phyloP scores from a whole-genome alignment of 1,140 invertebrate genomes.

The Bacillus rossius region DNA sequence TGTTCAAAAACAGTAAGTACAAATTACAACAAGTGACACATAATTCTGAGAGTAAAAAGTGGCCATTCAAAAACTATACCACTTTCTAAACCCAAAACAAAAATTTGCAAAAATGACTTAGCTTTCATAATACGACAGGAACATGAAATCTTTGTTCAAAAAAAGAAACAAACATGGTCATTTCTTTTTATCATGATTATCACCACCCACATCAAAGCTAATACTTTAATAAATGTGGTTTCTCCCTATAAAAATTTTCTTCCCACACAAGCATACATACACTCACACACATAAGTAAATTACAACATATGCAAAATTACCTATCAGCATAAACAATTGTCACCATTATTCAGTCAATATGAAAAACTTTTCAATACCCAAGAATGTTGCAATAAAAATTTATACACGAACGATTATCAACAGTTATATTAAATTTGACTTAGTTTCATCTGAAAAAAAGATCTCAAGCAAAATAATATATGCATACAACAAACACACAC shows the following conservation, averaged over 20 bases:
- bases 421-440: conserved; percentile 15
- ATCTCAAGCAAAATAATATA: conserved; percentile 9
- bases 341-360: background rate
- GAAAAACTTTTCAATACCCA: too few relatives aligned
- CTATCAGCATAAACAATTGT: background rate
- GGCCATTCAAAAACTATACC: background rate
- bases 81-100: conserved; percentile 3
- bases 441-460: conserved; percentile 16
- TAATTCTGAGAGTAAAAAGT: background rate
- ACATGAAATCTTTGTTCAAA: conserved; percentile 43
- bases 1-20: conserved; percentile 20
- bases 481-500: background rate
- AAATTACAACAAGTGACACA: conserved; percentile 20
- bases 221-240: background rate
- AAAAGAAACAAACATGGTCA: conserved; percentile 20
- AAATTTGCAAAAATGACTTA: conserved; percentile 39
- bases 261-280: background rate
- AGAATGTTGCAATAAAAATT: too few relatives aligned
- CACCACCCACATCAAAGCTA: background rate
- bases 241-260: background rate
- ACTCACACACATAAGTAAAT: background rate
- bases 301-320: conserved; percentile 1
- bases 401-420: background rate
- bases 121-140: conserved; percentile 42
- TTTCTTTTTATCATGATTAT: conserved; percentile 1